phyloP scores from a whole-genome alignment of 2,113 vertebrate species.

The Puntigrus tetrazona region DNA sequence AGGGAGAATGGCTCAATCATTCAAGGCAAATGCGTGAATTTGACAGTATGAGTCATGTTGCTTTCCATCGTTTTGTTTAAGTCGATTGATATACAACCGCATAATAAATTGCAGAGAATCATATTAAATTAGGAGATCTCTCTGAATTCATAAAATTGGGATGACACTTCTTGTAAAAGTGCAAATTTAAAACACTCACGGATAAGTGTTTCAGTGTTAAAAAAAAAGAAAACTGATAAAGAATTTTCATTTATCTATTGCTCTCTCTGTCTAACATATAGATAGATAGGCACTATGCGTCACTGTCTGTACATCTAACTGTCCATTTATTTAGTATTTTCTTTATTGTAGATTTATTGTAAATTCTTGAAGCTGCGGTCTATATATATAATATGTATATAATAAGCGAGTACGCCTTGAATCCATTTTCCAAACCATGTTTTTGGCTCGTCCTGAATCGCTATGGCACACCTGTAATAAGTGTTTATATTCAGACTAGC shows the following conservation, averaged over 20 bases:
- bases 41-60: neutral
- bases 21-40: neutral
- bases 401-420: too few species aligned
- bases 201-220: neutral
- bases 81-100: neutral
- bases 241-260: neutral
- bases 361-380: too few species aligned
- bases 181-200: neutral
- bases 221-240: neutral
- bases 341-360: too few species aligned
- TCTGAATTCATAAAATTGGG: neutral
- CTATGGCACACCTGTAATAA: too few species aligned
- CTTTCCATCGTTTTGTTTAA: slow-evolving; percentile 14
- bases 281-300: neutral
- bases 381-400: too few species aligned
- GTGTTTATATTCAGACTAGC: too few species aligned
- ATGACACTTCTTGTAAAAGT: neutral
- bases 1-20: slow-evolving; percentile 2
- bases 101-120: slow-evolving; percentile 8
- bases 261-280: neutral
- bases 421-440: too few species aligned
- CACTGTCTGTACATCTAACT: neutral
- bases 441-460: too few species aligned
- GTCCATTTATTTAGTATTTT: neutral
- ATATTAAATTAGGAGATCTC: slow-evolving; percentile 1